phyloP scores from a whole-genome alignment of 2,113 vertebrate genomes.

The Noctilio leporinus region DNA sequence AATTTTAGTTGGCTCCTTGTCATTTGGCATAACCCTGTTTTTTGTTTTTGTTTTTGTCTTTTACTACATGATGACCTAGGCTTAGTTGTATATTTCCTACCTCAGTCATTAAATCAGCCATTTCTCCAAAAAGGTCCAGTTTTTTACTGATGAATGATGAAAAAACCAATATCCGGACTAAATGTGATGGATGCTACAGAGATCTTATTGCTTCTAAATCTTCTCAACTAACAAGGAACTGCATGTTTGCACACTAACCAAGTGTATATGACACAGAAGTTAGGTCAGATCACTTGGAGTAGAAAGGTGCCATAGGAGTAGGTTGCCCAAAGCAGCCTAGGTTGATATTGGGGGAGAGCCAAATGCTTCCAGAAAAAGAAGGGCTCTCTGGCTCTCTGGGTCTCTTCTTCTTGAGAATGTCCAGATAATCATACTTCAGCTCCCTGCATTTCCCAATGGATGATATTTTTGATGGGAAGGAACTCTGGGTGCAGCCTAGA shows the following conservation, averaged over 20 bases:
- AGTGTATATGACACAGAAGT: background rate
- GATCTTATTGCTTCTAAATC: background rate
- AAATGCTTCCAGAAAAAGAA: no score
- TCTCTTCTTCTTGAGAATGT: no score
- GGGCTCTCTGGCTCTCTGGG: no score
- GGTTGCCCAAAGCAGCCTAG: no score
- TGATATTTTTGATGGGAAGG: no score
- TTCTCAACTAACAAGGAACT: background rate
- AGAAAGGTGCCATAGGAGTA: no score
- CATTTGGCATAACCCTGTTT: background rate
- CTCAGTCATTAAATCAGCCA: background rate
- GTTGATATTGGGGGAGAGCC: no score
- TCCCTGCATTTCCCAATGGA: no score
- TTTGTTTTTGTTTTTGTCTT: background rate
- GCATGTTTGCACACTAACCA: background rate
- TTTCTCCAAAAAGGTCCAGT: background rate
- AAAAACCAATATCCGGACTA: background rate
- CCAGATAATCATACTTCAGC: no score
- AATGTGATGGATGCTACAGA: background rate
- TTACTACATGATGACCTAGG: background rate
- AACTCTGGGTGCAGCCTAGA: no score
- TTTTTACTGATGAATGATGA: background rate
- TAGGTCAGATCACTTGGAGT: no score
- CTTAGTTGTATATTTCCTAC: background rate
- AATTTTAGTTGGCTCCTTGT: background rate